Base-by-base conservation (phyloP, 2,113 vertebrate genomes). In the Proterorhinus semilunaris region DNA sequence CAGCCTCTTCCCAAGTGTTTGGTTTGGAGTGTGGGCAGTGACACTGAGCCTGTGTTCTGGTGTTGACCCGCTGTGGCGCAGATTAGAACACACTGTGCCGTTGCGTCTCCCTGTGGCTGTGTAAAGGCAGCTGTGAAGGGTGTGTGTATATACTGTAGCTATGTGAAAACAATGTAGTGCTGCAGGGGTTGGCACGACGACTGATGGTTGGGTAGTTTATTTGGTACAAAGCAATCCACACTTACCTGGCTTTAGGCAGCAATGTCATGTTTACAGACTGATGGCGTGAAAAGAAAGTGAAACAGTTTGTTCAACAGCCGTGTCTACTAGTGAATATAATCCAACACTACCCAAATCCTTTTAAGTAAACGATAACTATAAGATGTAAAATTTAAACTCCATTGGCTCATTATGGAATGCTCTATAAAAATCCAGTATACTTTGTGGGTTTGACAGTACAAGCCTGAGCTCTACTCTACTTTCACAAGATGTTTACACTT, bases 61-160 rank as follows among this genome's bases (percentile, higher is more conserved):
- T 27, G 42, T 48, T 82, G 80, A 87, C 76, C 73, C 4, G 10
- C 12, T 65, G 50, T 82, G 78, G 77, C 10, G 58, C 78, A 78
- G 65, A 36, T 36, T 36, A 36, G 27, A 68, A 52, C 53, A 47
- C 0, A 5, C 84, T 84, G 72, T 89, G 76, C 71, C 71, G 57
- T 86, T 68, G 42, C 79, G 66, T 65, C 46, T 7, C 36, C 68
- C 61, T 54, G 57, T 61, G 68, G 71, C 63, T 83, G 86, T 84
- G 83, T 61, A 10, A 44, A 73, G 72, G 7, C 70, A n/a, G 75
- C 64, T 74, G 80, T 85, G 62, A 63, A 79, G n/a, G n/a, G 73
- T 69, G 71, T 54, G 15, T 17, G 1, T 54, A 10, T 36, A 9
- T 13, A 4, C 1, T 42, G 42, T 48, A 81, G 17, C 15, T 9